These are phyloP conservation scores for Gymnoscopelus braueri DNA, from an alignment of 2,797 vertebrate species.

Conservation along the genomic window DNA sequence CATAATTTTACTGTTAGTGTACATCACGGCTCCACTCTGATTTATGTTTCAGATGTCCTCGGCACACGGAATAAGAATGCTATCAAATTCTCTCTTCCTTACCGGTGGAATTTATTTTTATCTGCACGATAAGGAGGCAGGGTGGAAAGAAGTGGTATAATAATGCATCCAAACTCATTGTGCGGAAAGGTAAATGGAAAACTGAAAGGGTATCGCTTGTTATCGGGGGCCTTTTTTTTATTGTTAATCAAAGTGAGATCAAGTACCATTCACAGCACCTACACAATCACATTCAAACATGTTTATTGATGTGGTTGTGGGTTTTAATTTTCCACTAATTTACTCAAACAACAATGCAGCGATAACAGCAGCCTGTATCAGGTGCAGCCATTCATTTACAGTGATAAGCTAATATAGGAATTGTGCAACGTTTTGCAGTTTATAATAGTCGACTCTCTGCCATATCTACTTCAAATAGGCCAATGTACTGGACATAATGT, in stretches of 20 bases:
- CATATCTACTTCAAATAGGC: conserved; percentile 34
- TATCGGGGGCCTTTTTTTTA: conserved; percentile 38
- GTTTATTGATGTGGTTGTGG: conserved; percentile 19
- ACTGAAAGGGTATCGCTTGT: conserved; percentile 36
- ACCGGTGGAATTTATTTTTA: conserved; percentile 25
- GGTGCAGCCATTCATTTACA: conserved; percentile 10
- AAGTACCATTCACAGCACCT: neutral
- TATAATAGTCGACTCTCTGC: conserved; percentile 28
- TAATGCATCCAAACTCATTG: conserved; percentile 15
- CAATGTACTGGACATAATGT: neutral
- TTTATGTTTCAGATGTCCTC: conserved; percentile 4
- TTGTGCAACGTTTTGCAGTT: conserved; percentile 24
- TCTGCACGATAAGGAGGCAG: conserved; percentile 31
- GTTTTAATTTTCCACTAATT: conserved; percentile 46
- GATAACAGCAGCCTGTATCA: conserved; percentile 27
- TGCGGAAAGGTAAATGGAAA: conserved; percentile 35
- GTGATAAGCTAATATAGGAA: conserved; percentile 42
- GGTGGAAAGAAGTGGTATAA: conserved; percentile 34
- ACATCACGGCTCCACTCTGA: neutral
- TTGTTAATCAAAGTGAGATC: neutral
- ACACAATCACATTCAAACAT: conserved; percentile 26
- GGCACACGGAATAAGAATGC: neutral
- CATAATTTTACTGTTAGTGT: too few relatives aligned
- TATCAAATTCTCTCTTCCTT: conserved; percentile 1
- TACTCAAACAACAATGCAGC: conserved; percentile 31